Evolutionary conservation across 23 tunicate species (phyloP).

Genomic region (Ascidia mentula): DNA sequence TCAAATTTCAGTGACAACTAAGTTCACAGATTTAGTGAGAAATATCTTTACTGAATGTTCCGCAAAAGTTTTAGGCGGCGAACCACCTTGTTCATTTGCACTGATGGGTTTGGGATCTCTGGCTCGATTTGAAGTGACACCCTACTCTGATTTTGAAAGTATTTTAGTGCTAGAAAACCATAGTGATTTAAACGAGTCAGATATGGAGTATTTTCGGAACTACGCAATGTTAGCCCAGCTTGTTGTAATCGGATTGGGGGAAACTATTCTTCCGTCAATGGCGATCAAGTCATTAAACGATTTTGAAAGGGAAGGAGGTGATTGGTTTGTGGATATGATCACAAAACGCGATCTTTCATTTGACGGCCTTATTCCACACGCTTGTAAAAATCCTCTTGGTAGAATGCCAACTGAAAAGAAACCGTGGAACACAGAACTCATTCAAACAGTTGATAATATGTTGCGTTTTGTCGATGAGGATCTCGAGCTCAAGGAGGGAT

Average conservation of each 20-base stretch:
- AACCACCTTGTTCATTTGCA: constrained; percentile 23
- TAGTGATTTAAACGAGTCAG: not conserved
- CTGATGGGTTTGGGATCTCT: constrained; percentile 36
- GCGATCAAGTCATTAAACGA: constrained; percentile 15
- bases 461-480: not conserved
- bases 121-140: constrained; percentile 18
- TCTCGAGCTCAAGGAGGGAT: not conserved
- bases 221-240: constrained; percentile 17
- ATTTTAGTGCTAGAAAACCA: constrained; percentile 13
- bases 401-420: constrained; percentile 8
- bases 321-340: constrained; percentile 25
- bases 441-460: not conserved
- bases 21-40: constrained; percentile 4
- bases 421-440: constrained; percentile 16
- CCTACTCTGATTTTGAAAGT: constrained; percentile 24
- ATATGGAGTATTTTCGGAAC: constrained; percentile 16
- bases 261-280: constrained; percentile 21
- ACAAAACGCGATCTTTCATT: constrained; percentile 18
- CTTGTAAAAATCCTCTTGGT: constrained; percentile 38
- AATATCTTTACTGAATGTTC: constrained; percentile 1
- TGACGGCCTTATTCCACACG: constrained; percentile 27
- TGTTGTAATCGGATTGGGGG: constrained; percentile 21
- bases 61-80: not conserved
- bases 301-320: not conserved
- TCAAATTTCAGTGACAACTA: not conserved